A percentile compares a stretch with the other conserved stretches of the same genome.
phyloP scores from a whole-genome alignment of 2,113 vertebrate genomes.

The Hyperopisus bebe region DNA sequence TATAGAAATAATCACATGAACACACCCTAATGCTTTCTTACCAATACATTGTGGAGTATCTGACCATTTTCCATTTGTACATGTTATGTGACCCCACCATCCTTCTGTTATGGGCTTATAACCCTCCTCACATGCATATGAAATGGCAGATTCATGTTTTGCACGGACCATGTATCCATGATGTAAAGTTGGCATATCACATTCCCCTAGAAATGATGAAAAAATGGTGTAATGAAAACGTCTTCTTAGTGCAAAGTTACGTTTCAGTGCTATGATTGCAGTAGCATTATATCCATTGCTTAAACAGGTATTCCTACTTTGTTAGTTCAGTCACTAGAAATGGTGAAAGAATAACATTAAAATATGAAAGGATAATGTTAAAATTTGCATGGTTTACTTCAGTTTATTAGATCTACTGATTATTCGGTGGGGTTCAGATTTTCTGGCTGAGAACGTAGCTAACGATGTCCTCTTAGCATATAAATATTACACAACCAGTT shows the following conservation, averaged over 20 bases:
- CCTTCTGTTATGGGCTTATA: too few relatives aligned
- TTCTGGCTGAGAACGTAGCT: not conserved
- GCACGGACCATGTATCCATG: not conserved
- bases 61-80: not conserved
- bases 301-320: too few relatives aligned
- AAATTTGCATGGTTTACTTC: not conserved
- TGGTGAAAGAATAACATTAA: too few relatives aligned
- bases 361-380: too few relatives aligned
- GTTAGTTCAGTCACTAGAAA: too few relatives aligned
- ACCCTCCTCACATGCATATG: not conserved
- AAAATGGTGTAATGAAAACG: not conserved
- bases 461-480: not conserved
- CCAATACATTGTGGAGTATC: not conserved
- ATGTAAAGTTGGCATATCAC: rapidly evolving
- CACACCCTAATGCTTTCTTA: not conserved
- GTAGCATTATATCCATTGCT: too few relatives aligned
- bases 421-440: not conserved
- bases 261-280: too few relatives aligned
- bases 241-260: too few relatives aligned
- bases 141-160: not conserved
- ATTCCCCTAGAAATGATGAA: not conserved
- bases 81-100: not conserved
- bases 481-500: not conserved
- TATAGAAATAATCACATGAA: not conserved
- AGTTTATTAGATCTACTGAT: not conserved